Evolutionary conservation across 1,140 invertebrate species (phyloP).

Genomic region (Cataglyphis hispanica): DNA sequence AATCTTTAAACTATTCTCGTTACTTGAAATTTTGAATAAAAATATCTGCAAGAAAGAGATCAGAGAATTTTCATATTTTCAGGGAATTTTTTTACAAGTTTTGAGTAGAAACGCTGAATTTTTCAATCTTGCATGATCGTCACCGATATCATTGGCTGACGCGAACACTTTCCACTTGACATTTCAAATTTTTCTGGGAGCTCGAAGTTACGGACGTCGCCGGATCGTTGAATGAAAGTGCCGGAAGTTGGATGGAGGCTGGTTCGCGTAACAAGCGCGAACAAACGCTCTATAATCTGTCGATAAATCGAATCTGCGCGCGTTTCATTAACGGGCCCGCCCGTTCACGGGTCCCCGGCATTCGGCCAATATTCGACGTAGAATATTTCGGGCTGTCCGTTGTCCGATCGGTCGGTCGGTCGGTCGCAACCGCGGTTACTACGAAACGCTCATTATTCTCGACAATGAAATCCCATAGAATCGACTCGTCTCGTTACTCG

Average conservation of each 20-base stretch:
- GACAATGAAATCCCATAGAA: conserved; percentile 66
- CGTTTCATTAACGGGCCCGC: conserved; percentile 53
- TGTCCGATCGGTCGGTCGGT: conserved; percentile 4
- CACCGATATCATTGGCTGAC: neutral
- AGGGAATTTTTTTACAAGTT: too few relatives aligned
- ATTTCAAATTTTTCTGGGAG: neutral
- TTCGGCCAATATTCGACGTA: conserved; percentile 55
- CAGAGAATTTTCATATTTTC: too few relatives aligned
- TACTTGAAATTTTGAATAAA: too few relatives aligned
- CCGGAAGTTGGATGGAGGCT: neutral
- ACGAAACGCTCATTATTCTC: conserved; percentile 61
- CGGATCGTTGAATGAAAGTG: neutral
- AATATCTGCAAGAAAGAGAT: too few relatives aligned
- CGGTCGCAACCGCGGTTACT: conserved; percentile 52
- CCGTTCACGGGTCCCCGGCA: conserved; percentile 27
- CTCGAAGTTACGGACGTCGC: neutral
- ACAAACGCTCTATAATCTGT: conserved; percentile 61
- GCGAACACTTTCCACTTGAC: neutral
- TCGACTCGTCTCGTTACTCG: conserved; percentile 62
- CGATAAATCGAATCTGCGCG: conserved; percentile 45
- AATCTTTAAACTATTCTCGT: too few relatives aligned
- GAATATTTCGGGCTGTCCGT: conserved; percentile 56
- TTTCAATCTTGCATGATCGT: neutral
- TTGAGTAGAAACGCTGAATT: neutral
- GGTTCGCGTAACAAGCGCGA: conserved; percentile 25